Conservation (phyloP, 2,888 invertebrate species). For the Torymus texanus region DNA sequence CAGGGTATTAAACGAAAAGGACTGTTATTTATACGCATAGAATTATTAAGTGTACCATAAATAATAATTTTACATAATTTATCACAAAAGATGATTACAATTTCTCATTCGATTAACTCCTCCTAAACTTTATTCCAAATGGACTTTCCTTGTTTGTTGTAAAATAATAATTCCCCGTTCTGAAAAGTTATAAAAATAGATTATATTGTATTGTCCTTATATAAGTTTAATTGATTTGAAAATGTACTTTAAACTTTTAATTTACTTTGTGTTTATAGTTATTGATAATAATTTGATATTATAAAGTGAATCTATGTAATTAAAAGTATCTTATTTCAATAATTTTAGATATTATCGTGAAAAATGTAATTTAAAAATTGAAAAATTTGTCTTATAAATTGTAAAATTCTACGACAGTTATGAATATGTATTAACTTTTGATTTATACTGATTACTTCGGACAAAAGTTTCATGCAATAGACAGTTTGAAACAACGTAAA, state of each 20-base stretch:
- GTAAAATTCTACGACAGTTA: too few species aligned
- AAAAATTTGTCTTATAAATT: too few species aligned
- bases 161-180: conserved; percentile 57
- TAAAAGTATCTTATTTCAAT: too few species aligned
- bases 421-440: too few species aligned
- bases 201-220: too few species aligned
- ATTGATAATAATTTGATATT: too few species aligned
- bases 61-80: neutral
- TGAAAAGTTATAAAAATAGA: conserved; percentile 29
- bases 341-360: too few species aligned
- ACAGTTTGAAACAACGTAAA: too few species aligned
- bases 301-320: neutral
- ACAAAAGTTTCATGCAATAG: too few species aligned
- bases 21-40: conserved; percentile 37
- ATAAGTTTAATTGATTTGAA: neutral
- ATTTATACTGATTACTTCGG: too few species aligned
- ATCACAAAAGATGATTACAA: too few species aligned
- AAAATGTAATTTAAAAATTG: too few species aligned
- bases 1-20: conserved; percentile 34
- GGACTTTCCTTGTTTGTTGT: conserved; percentile 48
- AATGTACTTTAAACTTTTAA: conserved; percentile 7
- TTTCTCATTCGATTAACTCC: conserved; percentile 15
- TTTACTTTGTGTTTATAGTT: neutral
- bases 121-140: conserved; percentile 27
- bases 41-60: conserved; percentile 12